Base-by-base conservation (phyloP, 2,888 invertebrate species). In the Escarpia spicata region DNA sequence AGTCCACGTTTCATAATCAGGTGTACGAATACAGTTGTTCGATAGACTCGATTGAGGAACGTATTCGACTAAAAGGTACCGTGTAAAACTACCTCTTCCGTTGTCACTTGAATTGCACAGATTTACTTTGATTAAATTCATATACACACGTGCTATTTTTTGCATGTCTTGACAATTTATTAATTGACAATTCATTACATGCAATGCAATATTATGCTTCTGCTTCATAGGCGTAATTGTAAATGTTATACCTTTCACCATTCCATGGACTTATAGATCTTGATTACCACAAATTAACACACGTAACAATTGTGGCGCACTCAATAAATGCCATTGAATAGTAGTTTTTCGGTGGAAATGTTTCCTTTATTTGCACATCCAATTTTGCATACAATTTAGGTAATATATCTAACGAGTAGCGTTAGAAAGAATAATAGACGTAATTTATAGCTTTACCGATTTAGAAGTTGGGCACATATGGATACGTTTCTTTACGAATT, bases 11-110 rank as follows among this genome's bases (percentile, higher is more conserved):
- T 58, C 75, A 58, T n/a, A 75, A 90, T 37, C 92, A 93, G 52
- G 89, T 92, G 12, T 91, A 92, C 60, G 90, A 92, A 26, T 93
- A 93, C 60, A 58, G 44, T 2, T 93, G 93, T 90, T 15, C 75
- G 75, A 26, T 75, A n/a, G 75, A 75, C 0, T 75, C 75, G 26
- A n/a, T n/a, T 26, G 75, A 75, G 19, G 75, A 75, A 75, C 75
- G 75, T 75, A 75, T 75, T 75, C 75, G 75, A 75, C 75, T 75
- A 26, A 26, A 19, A 75, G 75, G 75, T 75, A 75, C 75, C 2
- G 26, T 75, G 26, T 75, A n/a, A 0, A 75, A 26, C 4, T 75
- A n/a, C 19, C 4, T 4, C 2, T 75, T 15, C 19, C 15, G 26
- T 19, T 75, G 26, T n/a, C 26, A 26, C n/a, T 75, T 75, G n/a